Evolutionary conservation across 2,113 vertebrate genomes (phyloP).

Genomic region (Trachemys scripta): DNA sequence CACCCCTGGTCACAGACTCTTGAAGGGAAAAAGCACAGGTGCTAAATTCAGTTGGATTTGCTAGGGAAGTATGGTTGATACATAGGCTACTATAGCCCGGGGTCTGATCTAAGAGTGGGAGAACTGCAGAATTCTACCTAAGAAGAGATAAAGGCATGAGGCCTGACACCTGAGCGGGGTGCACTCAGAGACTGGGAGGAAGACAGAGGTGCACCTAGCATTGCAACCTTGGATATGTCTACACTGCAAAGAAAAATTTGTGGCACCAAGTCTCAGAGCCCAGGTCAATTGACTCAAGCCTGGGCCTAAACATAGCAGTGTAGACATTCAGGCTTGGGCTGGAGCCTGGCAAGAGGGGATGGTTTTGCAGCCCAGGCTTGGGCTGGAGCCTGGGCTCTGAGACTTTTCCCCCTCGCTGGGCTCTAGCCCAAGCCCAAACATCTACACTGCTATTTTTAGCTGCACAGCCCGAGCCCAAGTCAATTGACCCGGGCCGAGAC

Average conservation of each 20-base stretch:
- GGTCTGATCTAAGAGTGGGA: neutral
- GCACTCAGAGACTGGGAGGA: neutral
- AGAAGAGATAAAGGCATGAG: neutral
- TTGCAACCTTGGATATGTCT: neutral
- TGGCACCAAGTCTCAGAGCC: neutral
- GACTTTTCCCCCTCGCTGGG: neutral
- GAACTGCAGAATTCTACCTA: neutral
- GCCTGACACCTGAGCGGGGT: neutral
- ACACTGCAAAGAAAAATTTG: neutral
- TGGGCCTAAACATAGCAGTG: neutral
- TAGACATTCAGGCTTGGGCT: neutral
- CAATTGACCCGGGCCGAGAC: neutral
- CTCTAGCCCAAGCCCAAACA: neutral
- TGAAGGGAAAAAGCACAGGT: neutral
- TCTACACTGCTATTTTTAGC: neutral
- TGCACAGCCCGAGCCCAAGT: neutral
- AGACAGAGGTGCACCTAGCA: neutral
- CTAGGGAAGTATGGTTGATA: neutral
- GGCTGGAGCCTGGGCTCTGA: neutral
- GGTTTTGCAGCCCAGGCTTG: neutral
- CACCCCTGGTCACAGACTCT: neutral
- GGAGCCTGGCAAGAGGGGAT: neutral
- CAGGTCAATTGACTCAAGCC: neutral
- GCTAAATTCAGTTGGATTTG: neutral
- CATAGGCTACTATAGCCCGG: neutral